phyloP scores from a whole-genome alignment of 2,113 vertebrate genomes.

The Leucopsar rothschildi region DNA sequence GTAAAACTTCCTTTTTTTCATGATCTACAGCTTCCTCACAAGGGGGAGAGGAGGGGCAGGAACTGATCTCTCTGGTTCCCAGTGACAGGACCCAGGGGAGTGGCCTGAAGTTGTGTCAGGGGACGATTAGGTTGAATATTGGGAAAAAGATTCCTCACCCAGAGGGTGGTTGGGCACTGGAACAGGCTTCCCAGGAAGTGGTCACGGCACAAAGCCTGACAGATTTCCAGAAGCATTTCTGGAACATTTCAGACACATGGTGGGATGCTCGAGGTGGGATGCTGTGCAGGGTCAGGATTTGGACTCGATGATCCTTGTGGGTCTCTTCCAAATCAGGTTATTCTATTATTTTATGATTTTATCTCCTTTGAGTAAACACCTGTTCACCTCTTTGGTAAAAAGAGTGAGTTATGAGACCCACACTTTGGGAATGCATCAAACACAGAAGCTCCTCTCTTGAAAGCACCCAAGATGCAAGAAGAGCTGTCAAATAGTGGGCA shows the following conservation, averaged over 20 bases:
- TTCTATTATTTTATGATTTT: neutral
- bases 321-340: neutral
- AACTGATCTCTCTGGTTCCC: neutral
- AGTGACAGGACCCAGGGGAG: neutral
- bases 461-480: neutral
- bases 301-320: fast-evolving
- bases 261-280: no score
- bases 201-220: neutral
- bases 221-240: neutral
- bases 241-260: neutral
- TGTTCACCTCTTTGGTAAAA: fast-evolving
- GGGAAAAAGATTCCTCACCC: neutral
- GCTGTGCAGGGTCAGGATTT: neutral
- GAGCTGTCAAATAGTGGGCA: neutral
- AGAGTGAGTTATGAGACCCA: neutral
- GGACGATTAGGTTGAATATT: neutral
- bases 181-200: neutral
- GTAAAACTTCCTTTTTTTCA: neutral
- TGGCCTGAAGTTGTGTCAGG: neutral
- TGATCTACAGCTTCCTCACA: neutral
- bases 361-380: neutral
- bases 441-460: neutral
- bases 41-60: neutral
- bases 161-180: neutral
- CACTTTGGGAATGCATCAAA: neutral